Conservation (phyloP, 2,888 invertebrate species). For the Nineta flava region DNA sequence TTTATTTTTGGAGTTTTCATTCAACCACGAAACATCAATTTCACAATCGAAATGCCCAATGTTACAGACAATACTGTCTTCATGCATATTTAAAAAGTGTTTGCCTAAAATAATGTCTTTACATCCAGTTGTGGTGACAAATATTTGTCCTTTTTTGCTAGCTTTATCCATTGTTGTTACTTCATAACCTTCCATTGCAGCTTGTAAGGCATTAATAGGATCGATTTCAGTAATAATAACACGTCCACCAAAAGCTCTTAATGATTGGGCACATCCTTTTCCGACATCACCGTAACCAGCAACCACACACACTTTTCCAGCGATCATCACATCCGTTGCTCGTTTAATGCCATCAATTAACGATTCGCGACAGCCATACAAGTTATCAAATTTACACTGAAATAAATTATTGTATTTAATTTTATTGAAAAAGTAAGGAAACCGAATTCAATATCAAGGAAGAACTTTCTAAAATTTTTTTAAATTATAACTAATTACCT, state of each 20-base stretch:
- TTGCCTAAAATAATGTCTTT: constrained; percentile 75
- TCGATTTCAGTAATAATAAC: constrained; percentile 97
- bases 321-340: constrained; percentile 98
- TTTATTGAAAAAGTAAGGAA: too few relatives aligned
- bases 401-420: constrained; percentile 15
- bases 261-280: constrained; percentile 93
- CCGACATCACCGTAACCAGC: constrained; percentile 99
- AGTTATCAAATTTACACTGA: constrained; percentile 96
- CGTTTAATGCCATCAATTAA: constrained; percentile 96
- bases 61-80: constrained; percentile 96
- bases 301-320: constrained; percentile 96
- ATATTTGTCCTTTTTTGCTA: constrained; percentile 77
- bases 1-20: constrained; percentile 74
- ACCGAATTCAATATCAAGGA: background rate
- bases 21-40: constrained; percentile 91
- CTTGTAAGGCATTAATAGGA: constrained; percentile 96
- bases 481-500: constrained; percentile 34
- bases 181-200: constrained; percentile 95
- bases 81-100: constrained; percentile 83
- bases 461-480: background rate
- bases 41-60: constrained; percentile 99
- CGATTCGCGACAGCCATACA: constrained; percentile 98
- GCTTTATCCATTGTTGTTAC: constrained; percentile 96
- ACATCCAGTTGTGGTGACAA: constrained; percentile 96
- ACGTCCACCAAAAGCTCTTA: constrained; percentile 87